Evolutionary conservation across 1,140 invertebrate species (phyloP).

Genomic region (Eumaeus atala): DNA sequence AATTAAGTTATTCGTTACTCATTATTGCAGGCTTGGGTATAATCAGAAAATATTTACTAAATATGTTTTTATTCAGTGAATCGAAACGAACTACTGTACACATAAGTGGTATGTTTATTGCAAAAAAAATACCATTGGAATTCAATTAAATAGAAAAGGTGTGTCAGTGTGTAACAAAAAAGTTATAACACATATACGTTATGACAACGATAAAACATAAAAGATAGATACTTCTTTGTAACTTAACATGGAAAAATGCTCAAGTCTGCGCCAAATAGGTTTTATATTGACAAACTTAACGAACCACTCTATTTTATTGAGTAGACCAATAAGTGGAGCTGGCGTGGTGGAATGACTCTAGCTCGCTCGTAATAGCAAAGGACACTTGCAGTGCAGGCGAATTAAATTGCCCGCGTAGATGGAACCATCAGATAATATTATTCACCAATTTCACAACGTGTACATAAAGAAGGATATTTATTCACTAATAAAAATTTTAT

Average conservation of each 20-base stretch:
- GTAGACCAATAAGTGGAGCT: constrained; percentile 54
- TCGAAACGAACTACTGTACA: too few relatives aligned
- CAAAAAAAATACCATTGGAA: too few relatives aligned
- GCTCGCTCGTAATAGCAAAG: constrained; percentile 50
- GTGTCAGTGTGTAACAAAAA: background rate
- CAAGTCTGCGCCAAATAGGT: constrained; percentile 60
- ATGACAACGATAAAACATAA: constrained; percentile 8
- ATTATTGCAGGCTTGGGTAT: too few relatives aligned
- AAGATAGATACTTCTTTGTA: constrained; percentile 9
- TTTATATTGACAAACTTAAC: constrained; percentile 44
- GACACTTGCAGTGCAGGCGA: constrained; percentile 49
- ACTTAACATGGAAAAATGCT: constrained; percentile 13
- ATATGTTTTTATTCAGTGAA: too few relatives aligned
- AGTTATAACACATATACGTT: constrained; percentile 5
- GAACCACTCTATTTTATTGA: constrained; percentile 65
- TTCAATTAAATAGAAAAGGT: background rate
- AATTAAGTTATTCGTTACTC: too few relatives aligned
- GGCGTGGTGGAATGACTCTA: constrained; percentile 48
- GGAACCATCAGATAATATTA: constrained; percentile 40
- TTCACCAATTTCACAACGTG: constrained; percentile 37
- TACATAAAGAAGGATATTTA: constrained; percentile 28
- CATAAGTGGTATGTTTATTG: too few relatives aligned
- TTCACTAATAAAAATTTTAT: constrained; percentile 26
- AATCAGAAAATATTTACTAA: too few relatives aligned
- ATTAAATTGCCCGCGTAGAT: constrained; percentile 55